Conservation (phyloP, 2,113 vertebrate species). For the Melospiza georgiana region DNA sequence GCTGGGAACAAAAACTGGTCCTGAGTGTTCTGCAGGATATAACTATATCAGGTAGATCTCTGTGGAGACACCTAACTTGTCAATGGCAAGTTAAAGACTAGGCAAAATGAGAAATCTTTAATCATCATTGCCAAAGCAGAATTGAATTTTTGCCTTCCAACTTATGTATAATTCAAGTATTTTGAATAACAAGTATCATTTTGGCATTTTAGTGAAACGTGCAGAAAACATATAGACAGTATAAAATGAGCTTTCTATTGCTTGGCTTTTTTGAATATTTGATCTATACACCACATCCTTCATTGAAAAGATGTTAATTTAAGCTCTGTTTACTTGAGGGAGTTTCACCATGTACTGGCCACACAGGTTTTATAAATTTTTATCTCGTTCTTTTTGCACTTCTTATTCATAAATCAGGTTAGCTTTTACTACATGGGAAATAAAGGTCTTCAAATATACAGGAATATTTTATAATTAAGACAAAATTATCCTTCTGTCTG, state of each 20-base stretch:
- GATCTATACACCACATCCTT: background rate
- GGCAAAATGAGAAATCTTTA: conserved; percentile 4
- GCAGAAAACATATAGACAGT: background rate
- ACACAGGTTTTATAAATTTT: background rate
- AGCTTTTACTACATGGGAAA: background rate
- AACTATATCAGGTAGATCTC: background rate
- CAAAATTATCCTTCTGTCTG: background rate
- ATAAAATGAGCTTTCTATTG: background rate
- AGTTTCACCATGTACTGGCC: background rate
- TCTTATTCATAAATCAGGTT: background rate
- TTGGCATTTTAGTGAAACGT: background rate
- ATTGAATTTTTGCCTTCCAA: background rate
- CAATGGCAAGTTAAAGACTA: background rate
- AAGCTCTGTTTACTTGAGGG: background rate
- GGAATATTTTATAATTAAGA: background rate
- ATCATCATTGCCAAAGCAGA: background rate
- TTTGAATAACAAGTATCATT: background rate
- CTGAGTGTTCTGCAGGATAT: background rate
- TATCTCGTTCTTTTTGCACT: background rate
- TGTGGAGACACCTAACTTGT: background rate
- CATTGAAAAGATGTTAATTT: background rate
- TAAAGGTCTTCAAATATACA: background rate
- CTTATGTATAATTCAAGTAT: background rate
- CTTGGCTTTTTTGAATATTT: background rate
- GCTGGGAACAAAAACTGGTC: background rate